These are phyloP conservation scores for Imbricaverruca yamaguchii DNA, from an alignment of 2,888 invertebrate species.

Conservation along the genomic window DNA sequence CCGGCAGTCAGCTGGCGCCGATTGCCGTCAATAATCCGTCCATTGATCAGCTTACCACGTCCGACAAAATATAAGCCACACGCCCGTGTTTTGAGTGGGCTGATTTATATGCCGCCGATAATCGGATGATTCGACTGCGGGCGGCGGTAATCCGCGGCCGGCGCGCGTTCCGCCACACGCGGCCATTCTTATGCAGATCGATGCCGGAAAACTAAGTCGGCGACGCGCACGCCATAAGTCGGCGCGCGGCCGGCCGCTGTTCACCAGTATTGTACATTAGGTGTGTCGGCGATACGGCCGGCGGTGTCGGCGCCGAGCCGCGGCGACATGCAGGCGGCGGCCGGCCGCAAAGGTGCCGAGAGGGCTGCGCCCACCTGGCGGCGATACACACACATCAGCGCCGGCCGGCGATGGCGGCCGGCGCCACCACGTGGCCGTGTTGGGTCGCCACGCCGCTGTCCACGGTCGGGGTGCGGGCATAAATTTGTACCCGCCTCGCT, in stretches of 20 bases:
- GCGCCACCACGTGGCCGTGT: no score
- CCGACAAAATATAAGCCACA: conserved; percentile 20
- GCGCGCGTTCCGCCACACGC: not conserved
- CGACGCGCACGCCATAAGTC: not conserved
- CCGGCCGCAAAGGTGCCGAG: not conserved
- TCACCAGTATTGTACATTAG: not conserved
- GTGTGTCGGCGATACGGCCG: not conserved
- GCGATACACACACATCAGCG: not conserved
- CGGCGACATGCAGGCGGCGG: not conserved
- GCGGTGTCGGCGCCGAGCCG: not conserved
- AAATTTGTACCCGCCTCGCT: no score
- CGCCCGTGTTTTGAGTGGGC: conserved; percentile 15
- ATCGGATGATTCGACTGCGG: not conserved
- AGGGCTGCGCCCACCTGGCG: not conserved
- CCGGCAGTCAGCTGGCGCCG: not conserved
- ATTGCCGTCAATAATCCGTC: not conserved
- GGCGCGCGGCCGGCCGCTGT: not conserved
- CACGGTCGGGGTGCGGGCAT: no score
- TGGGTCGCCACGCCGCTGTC: no score
- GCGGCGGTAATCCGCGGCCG: not conserved
- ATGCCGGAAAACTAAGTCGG: not conserved
- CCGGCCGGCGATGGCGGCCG: not conserved
- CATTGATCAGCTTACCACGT: not conserved
- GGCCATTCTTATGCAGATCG: not conserved
- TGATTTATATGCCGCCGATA: conserved; percentile 15